A percentile compares a stretch with the other conserved stretches of the same genome.
Conservation (phyloP, 2,113 vertebrate species). For the Pteronura brasiliensis region DNA sequence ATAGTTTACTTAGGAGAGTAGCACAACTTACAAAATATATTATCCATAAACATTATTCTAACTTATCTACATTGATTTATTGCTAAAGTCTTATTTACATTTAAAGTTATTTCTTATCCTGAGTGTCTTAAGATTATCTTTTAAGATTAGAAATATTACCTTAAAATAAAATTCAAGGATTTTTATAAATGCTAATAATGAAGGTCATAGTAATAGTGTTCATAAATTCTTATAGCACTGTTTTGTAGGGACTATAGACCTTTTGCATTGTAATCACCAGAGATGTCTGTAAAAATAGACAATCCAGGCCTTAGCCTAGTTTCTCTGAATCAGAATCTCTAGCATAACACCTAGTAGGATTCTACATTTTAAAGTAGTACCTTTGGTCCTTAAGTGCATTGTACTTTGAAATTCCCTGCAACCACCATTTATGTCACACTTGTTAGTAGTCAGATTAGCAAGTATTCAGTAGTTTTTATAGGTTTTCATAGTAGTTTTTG, state of each 20-base stretch:
- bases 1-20: neutral
- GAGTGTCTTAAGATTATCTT: neutral
- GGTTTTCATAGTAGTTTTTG: too few species aligned
- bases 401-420: neutral
- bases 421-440: neutral
- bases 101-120: neutral
- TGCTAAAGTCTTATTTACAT: neutral
- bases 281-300: neutral
- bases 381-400: neutral
- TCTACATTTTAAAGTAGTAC: slow-evolving; percentile 1
- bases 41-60: slow-evolving; percentile 30
- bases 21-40: neutral
- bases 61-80: neutral
- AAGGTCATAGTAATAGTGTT: neutral
- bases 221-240: neutral
- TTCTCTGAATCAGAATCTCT: slow-evolving; percentile 15
- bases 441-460: neutral
- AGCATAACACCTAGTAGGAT: neutral
- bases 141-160: neutral
- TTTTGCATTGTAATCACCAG: slow-evolving; percentile 18
- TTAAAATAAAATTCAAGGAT: neutral
- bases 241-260: neutral
- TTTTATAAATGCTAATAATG: neutral
- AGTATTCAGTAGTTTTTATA: slow-evolving; percentile 1
- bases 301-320: neutral